Base-by-base conservation (phyloP, 1,140 invertebrate species). In the Trichonephila clavata region DNA sequence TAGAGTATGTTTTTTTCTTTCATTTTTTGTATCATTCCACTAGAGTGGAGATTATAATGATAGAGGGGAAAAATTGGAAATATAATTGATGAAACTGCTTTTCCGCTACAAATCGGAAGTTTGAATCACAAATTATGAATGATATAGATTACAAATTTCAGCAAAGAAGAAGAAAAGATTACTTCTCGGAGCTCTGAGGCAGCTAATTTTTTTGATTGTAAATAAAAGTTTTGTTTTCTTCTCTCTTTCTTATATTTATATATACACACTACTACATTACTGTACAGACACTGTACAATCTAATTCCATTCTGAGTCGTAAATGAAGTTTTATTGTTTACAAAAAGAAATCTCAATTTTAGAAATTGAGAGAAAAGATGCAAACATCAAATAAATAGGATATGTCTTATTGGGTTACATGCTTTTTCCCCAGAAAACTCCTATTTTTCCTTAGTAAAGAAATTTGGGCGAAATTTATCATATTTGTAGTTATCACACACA, bases 21-120 rank as follows among this genome's bases (percentile, higher is more conserved):
- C 32, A 39, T 18, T 5, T 63, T 87, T n/a, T 32, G 61, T 39
- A 63, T 87, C 86, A 87, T 87, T 87, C 59, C 59, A 65, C 59
- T 3, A 63, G 86, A 87, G 61, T 87, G 86, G 32, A 87, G 86
- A 87, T 87, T 87, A 87, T 87, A 87, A 87, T 65, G 59, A 16
- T 61, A 61, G 32, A 87, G 32, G 3, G 32, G 16, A 24, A 63
- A 18, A 63, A 32, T 7, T 7, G 50, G 50, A 50, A 32, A 63
- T 39, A 43, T 63, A 65, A 65, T 65, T 87, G 86, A 87, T 87
- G 39, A 24, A 84, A 24, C 50, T 84, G 43, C 57, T 84, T n/a
- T n/a, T 84, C 57, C n/a, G 10, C 57, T 21, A 18, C 18, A 84
- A 84, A 84, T 57, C 81, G 21, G 43, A 84, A 20, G n/a, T 21